Evolutionary conservation across 1,140 invertebrate genomes (phyloP).

Genomic region (Lordiphosa mommai): DNA sequence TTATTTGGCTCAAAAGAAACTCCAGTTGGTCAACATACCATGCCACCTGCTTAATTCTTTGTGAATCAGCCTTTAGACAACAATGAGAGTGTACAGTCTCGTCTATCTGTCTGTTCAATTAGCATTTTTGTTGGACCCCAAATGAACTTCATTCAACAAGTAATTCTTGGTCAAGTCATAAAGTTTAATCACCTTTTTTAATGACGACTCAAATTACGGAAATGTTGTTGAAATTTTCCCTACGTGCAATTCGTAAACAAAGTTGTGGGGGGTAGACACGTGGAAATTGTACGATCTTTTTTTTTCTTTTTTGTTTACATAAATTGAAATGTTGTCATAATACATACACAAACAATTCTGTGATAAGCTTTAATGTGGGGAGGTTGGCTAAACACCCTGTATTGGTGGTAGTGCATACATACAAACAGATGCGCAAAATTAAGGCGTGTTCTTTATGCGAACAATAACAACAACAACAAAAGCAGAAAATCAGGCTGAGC

Average conservation of each 20-base stretch:
- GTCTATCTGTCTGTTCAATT: conserved; percentile 5
- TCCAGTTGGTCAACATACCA: conserved; percentile 1
- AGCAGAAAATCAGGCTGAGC: conserved; percentile 36
- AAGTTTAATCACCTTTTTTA: conserved; percentile 33
- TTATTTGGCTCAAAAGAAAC: conserved; percentile 24
- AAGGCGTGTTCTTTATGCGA: conserved; percentile 11
- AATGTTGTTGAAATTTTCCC: conserved; percentile 5
- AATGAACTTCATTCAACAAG: conserved; percentile 20
- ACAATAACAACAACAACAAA: background rate
- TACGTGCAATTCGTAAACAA: conserved; percentile 2
- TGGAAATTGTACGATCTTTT: background rate
- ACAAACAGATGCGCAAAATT: conserved; percentile 18
- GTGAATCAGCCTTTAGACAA: conserved; percentile 12
- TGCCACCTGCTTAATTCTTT: conserved; percentile 34
- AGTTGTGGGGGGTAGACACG: background rate
- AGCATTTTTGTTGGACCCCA: conserved; percentile 19
- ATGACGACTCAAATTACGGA: conserved; percentile 5
- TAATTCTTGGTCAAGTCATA: background rate
- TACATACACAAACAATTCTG: too few species aligned
- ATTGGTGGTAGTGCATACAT: background rate
- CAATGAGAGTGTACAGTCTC: conserved; percentile 12
- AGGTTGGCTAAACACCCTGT: conserved; percentile 25
- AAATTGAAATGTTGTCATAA: background rate
- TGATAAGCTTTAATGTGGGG: conserved; percentile 11
- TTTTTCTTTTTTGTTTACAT: conserved; percentile 3